Base-by-base conservation (phyloP, 2,797 vertebrate species). In the Hippocampus kuda region DNA sequence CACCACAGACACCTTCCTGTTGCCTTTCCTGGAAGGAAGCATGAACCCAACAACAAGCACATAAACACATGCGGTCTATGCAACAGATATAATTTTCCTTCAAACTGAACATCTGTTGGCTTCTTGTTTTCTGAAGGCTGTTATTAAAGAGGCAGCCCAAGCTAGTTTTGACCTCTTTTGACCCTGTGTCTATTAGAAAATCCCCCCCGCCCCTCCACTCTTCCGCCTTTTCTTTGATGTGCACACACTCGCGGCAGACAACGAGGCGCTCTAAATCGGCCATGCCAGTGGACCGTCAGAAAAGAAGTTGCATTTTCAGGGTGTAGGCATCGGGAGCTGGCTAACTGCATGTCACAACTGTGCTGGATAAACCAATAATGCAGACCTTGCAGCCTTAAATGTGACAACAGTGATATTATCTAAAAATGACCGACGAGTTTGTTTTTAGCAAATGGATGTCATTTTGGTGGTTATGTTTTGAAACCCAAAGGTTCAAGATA, bases 1-100 rank as follows among this genome's bases (percentile, higher is more conserved):
- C 72, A n/a, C 74, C 75, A 77, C 75, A 75, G 71, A 74, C 76
- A 71, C 81, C 81, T 81, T 78, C 75, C 68, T 71, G 77, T 75
- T 78, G 70, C 68, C 64, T 73, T 67, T 72, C 22, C 69, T 69
- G 75, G 76, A 73, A 70, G 75, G 70, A 78, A 79, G 78, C 77
- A 81, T 57, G 72, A 78, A 81, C 72, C 75, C 72, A 73, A 61
- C 80, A 72, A 79, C 74, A 74, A 38, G 68, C 44, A 54, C 2
- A 12, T 66, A 54, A 74, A 68, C 68, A 64, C 65, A 60, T 15
- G 34, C 34, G 51, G 68, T 66, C 46, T 53, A 44, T 72, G 46
- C 65, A 61, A 18, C 66, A 66, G 62, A 75, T 54, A 51, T 54
- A n/a, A 59, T 59, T 30, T 64, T 77, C 56, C 69, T 70, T 61